Percentiles rank a stretch among this genome's conserved stretches.
Evolutionary conservation across 2,113 vertebrate species (phyloP).

Genomic region (Hiodon alosoides): DNA sequence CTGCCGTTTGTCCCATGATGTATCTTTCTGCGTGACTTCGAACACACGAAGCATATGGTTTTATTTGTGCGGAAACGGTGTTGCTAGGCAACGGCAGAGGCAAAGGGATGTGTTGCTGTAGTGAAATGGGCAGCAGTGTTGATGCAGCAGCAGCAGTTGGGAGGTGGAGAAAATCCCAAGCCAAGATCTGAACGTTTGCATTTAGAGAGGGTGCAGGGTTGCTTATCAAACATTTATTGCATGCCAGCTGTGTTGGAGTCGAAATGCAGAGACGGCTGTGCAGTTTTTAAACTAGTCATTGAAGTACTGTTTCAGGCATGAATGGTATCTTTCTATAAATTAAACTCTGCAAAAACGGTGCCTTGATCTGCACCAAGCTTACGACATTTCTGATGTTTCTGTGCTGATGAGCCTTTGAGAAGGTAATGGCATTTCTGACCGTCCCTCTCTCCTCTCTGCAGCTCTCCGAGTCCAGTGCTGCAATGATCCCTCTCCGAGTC

Average conservation of each 20-base stretch:
- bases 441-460: slow-evolving; percentile 32
- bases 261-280: background rate
- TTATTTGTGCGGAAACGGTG: slow-evolving; percentile 47
- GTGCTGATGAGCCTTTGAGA: no score
- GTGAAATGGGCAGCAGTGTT: background rate
- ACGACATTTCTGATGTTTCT: no score
- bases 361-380: no score
- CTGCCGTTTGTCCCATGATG: slow-evolving; percentile 19
- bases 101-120: slow-evolving; percentile 23
- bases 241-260: background rate
- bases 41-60: slow-evolving; percentile 26
- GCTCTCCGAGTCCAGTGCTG: slow-evolving; percentile 17
- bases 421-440: no score
- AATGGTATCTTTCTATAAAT: no score
- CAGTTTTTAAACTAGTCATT: background rate
- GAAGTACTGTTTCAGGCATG: no score
- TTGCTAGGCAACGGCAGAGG: slow-evolving; percentile 55
- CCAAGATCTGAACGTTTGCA: background rate
- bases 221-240: slow-evolving; percentile 30
- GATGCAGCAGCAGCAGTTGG: background rate
- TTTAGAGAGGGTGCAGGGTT: slow-evolving; percentile 4
- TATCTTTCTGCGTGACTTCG: slow-evolving; percentile 6
- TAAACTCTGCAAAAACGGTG: no score
- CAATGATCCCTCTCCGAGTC: slow-evolving; percentile 75
- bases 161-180: background rate